A percentile compares a stretch with the other conserved stretches of the same genome.
These are phyloP conservation scores for Mungos mungo DNA, from an alignment of 2,113 vertebrate species.

Conservation along the genomic window DNA sequence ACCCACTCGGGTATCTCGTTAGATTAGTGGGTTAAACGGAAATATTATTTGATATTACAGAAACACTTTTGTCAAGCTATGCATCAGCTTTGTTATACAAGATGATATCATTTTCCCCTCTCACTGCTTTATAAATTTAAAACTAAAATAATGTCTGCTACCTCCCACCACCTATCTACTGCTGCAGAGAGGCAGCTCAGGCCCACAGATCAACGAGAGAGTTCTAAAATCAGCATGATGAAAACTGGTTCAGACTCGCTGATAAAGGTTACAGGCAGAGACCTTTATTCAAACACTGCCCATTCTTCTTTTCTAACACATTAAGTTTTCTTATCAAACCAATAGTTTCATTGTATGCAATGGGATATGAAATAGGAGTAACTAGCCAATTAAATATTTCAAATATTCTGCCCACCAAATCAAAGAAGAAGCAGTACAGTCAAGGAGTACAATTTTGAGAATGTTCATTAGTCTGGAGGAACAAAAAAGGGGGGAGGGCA, in stretches of 20 bases:
- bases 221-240: constrained; percentile 36
- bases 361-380: constrained; percentile 35
- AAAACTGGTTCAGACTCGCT: constrained; percentile 44
- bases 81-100: constrained; percentile 48
- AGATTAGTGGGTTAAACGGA: constrained; percentile 72
- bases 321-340: constrained; percentile 57
- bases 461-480: neutral
- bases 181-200: constrained; percentile 54
- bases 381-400: constrained; percentile 56
- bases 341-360: constrained; percentile 32
- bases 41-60: constrained; percentile 74
- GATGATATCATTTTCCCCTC: constrained; percentile 58
- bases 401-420: constrained; percentile 54
- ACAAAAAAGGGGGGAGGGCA: neutral
- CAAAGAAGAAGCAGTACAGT: neutral
- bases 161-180: constrained; percentile 56
- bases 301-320: constrained; percentile 20
- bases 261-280: constrained; percentile 50
- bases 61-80: constrained; percentile 56
- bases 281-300: neutral
- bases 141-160: constrained; percentile 65
- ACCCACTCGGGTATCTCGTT: constrained; percentile 64
- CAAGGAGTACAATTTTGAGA: neutral
- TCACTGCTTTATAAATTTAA: constrained; percentile 56
- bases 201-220: constrained; percentile 40